phyloP scores from a whole-genome alignment of 2,797 vertebrate genomes.

The Pelochelys cantorii region DNA sequence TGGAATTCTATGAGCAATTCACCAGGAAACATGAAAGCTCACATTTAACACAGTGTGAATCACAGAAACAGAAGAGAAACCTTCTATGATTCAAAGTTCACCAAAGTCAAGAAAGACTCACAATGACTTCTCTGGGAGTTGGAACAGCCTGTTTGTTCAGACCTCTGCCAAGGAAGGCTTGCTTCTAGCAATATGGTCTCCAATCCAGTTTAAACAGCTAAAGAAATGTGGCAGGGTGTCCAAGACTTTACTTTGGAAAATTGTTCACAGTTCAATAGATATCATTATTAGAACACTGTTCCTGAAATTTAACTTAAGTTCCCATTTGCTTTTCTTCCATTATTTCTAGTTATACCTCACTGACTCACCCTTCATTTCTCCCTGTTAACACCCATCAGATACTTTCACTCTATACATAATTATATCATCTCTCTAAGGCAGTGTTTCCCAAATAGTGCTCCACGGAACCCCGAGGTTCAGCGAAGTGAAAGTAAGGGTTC shows the following conservation, averaged over 20 bases:
- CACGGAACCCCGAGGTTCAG: no score
- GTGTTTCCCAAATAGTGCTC: no score
- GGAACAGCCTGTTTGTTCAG: background rate
- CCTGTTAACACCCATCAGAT: background rate
- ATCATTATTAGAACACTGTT: background rate
- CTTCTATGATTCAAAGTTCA: background rate
- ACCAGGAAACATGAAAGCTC: background rate
- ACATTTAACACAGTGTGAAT: background rate
- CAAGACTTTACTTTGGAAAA: background rate
- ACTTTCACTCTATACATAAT: background rate
- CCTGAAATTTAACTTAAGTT: constrained; percentile 23
- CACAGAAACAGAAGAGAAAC: background rate
- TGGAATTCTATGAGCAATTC: background rate
- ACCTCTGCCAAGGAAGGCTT: background rate
- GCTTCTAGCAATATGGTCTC: constrained; percentile 22
- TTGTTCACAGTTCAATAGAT: background rate
- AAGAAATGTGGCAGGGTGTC: background rate
- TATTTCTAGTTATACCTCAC: background rate
- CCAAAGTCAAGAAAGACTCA: background rate
- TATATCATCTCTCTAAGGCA: background rate
- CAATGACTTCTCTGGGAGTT: constrained; percentile 5
- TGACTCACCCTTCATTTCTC: background rate
- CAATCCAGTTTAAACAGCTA: constrained; percentile 27
- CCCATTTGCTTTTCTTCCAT: background rate
- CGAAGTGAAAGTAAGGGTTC: no score